phyloP scores from a whole-genome alignment of 2,113 vertebrate species.

The Pipra filicauda region DNA sequence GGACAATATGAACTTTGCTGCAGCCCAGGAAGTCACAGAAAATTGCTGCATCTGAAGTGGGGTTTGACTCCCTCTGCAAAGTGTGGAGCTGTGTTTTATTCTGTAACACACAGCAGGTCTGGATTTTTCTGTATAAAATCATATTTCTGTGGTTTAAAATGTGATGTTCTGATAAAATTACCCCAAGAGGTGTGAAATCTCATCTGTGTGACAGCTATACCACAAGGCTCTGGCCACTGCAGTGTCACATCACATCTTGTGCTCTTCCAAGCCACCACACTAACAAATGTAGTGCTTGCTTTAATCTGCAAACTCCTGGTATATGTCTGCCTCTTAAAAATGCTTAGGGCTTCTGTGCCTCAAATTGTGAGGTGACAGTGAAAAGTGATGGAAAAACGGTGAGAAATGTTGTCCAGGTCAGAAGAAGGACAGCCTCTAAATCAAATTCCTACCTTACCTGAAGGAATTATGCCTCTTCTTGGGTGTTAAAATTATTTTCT shows the following conservation, averaged over 20 bases:
- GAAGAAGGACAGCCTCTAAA: background rate
- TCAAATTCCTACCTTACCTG: background rate
- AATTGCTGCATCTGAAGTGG: background rate
- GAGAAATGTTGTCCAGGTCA: background rate
- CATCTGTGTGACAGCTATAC: background rate
- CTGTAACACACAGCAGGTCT: background rate
- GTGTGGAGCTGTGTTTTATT: background rate
- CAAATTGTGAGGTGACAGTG: background rate
- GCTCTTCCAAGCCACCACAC: background rate
- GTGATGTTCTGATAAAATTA: background rate
- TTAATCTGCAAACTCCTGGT: background rate
- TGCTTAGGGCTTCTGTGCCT: background rate
- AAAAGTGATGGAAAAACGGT: background rate
- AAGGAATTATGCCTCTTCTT: background rate
- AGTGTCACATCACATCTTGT: background rate
- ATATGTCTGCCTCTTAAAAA: background rate
- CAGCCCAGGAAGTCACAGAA: background rate
- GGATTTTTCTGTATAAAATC: background rate
- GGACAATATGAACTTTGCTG: background rate
- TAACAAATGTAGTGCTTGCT: background rate
- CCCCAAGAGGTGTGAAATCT: background rate
- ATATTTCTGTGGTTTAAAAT: background rate
- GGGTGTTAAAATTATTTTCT: background rate
- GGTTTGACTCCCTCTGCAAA: background rate
- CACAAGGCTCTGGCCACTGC: background rate